These are phyloP conservation scores for Neopipo cinnamomea DNA, from an alignment of 2,113 vertebrate species.

Conservation along the genomic window DNA sequence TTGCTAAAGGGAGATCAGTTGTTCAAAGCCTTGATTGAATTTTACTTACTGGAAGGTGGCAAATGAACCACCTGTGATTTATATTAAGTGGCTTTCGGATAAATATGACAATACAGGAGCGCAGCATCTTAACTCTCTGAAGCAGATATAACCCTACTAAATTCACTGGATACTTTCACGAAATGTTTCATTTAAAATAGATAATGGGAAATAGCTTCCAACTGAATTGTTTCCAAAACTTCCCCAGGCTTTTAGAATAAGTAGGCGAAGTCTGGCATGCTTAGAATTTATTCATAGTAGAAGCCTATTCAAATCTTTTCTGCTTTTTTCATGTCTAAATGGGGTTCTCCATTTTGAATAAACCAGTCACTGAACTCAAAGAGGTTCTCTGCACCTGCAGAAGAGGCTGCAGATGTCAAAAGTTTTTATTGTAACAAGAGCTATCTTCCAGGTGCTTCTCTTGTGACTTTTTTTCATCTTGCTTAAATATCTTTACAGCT, in stretches of 20 bases:
- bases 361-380: conserved; percentile 13
- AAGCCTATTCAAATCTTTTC: conserved; percentile 21
- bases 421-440: not conserved
- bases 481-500: not conserved
- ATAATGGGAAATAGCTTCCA: not conserved
- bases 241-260: not conserved
- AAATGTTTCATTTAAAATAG: conserved; percentile 3
- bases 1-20: not conserved
- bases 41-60: not conserved
- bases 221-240: conserved; percentile 24
- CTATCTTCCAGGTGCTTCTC: conserved; percentile 27
- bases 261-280: conserved; percentile 8
- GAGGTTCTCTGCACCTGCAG: conserved; percentile 31
- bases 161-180: not conserved
- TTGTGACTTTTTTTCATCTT: not conserved
- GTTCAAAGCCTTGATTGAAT: not conserved
- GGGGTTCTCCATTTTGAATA: conserved; percentile 22
- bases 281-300: conserved; percentile 14
- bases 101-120: not conserved
- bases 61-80: conserved; percentile 13
- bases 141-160: not conserved
- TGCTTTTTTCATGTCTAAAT: not conserved
- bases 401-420: conserved; percentile 43
- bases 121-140: not conserved
- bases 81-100: not conserved